These are phyloP conservation scores for Alces alces DNA, from an alignment of 2,113 vertebrate species.

Conservation along the genomic window DNA sequence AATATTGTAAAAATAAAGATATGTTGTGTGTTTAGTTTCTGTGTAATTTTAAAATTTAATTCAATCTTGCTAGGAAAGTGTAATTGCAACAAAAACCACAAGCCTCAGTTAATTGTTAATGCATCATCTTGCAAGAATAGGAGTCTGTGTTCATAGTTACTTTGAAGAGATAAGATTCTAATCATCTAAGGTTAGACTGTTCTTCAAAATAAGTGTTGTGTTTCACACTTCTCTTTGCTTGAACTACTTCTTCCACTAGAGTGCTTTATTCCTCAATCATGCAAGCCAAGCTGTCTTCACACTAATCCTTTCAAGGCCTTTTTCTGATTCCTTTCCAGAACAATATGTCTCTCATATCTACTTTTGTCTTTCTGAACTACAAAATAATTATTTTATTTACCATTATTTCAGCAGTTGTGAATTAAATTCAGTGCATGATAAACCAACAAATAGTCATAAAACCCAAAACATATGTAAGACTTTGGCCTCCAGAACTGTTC, in stretches of 20 bases:
- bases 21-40: neutral
- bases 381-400: neutral
- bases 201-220: neutral
- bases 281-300: neutral
- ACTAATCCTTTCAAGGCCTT: neutral
- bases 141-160: neutral
- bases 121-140: neutral
- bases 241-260: neutral
- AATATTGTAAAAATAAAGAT: neutral
- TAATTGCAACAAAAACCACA: neutral
- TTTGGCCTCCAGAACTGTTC: neutral
- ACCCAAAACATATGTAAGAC: neutral
- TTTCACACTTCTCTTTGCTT: neutral
- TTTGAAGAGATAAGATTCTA: neutral
- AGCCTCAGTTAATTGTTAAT: neutral
- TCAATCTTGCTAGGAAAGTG: neutral
- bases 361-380: neutral
- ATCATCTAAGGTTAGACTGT: neutral
- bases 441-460: neutral
- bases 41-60: neutral
- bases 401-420: neutral
- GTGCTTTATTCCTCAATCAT: neutral
- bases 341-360: neutral
- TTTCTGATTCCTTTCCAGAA: neutral
- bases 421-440: neutral